These are phyloP conservation scores for Lamellibrachia satsuma DNA, from an alignment of 2,888 invertebrate genomes.

Conservation along the genomic window DNA sequence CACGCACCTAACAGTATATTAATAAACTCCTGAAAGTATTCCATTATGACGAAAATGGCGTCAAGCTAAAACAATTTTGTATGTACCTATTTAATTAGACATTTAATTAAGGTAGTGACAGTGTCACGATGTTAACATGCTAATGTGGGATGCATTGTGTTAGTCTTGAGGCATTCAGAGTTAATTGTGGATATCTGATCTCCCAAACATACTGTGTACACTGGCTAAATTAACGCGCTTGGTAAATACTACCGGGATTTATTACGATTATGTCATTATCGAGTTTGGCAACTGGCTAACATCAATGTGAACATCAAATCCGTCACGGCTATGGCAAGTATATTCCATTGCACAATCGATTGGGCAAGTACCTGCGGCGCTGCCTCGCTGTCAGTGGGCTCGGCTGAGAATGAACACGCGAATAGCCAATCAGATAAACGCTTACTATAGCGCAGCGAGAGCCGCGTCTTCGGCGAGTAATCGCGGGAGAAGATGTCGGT, in stretches of 20 bases:
- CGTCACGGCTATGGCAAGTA: not conserved
- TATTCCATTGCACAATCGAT: slow-evolving; percentile 13
- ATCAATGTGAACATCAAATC: not conserved
- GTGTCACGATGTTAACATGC: not conserved
- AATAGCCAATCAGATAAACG: slow-evolving; percentile 17
- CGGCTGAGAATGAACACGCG: slow-evolving; percentile 12
- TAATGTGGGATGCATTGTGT: not conserved
- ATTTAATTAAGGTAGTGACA: not conserved
- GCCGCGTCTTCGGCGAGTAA: slow-evolving; percentile 13
- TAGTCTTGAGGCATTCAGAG: not conserved
- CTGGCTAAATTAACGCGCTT: not conserved
- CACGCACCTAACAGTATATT: not conserved
- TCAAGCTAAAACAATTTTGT: too few relatives aligned
- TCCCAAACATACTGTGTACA: too few relatives aligned
- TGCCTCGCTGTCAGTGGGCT: not conserved
- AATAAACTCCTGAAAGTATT: not conserved
- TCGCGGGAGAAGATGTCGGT: slow-evolving; percentile 12
- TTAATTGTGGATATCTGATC: too few relatives aligned
- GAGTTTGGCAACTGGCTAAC: not conserved
- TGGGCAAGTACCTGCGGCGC: slow-evolving; percentile 3
- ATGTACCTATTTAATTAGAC: too few relatives aligned
- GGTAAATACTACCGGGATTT: not conserved
- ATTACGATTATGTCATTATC: slow-evolving; percentile 4
- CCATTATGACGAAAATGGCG: too few relatives aligned
- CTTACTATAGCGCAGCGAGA: not conserved